A percentile compares a stretch with the other conserved stretches of the same genome.
Conservation (phyloP, 2,797 vertebrate species). For the Hemibagrus guttatus region DNA sequence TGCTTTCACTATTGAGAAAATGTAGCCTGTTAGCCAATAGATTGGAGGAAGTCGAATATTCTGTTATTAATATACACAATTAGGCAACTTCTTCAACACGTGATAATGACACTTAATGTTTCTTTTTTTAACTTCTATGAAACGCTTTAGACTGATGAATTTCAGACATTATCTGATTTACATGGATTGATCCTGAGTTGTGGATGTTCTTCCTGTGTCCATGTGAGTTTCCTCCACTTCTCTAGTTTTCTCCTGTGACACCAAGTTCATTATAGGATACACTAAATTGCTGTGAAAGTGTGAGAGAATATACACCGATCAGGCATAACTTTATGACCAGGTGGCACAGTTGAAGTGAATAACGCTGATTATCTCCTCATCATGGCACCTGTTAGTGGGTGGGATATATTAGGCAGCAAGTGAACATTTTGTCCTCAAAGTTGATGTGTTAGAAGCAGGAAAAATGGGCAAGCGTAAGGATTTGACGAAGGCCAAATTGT, state of each 20-base stretch:
- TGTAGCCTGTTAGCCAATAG: background rate
- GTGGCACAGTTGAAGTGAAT: no score
- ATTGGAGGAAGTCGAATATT: background rate
- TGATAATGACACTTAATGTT: background rate
- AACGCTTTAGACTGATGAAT: background rate
- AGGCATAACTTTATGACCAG: no score
- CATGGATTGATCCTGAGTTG: background rate
- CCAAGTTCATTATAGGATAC: no score
- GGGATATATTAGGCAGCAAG: no score
- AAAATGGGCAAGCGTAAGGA: no score
- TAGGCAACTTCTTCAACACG: background rate
- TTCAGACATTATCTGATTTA: background rate
- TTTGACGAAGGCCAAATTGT: no score
- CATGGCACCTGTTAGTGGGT: no score
- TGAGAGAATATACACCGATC: background rate
- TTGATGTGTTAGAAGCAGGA: no score
- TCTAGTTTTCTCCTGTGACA: background rate
- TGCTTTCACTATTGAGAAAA: background rate
- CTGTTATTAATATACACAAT: background rate
- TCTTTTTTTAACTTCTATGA: background rate
- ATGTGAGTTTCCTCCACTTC: background rate
- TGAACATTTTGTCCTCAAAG: no score
- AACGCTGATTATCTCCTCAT: no score
- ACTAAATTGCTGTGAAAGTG: background rate
- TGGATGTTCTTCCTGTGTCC: background rate